These are phyloP conservation scores for Antheraea assamensis DNA, from an alignment of 2,888 invertebrate species.

Conservation along the genomic window DNA sequence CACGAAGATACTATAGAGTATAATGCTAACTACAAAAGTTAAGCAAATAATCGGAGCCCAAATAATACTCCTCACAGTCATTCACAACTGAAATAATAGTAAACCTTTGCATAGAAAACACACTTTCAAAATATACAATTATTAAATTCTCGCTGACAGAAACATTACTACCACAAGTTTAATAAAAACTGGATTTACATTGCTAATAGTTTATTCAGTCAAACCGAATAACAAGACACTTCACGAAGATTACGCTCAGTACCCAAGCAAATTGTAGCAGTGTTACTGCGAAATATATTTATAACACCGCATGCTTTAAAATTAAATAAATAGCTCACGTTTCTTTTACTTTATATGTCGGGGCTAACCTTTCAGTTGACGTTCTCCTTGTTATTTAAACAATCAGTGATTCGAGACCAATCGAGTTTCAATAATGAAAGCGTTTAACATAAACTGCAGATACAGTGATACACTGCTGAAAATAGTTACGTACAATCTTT, in stretches of 20 bases:
- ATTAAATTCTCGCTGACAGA: background rate
- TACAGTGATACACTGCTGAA: too few relatives aligned
- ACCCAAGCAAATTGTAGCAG: slow-evolving; percentile 32
- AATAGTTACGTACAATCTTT: too few relatives aligned
- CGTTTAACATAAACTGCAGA: too few relatives aligned
- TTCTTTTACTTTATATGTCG: background rate
- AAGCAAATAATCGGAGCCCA: background rate
- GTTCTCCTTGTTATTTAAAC: too few relatives aligned
- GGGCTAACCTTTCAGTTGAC: too few relatives aligned
- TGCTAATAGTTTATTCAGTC: slow-evolving; percentile 24
- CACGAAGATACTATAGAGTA: background rate
- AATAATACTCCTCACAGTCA: too few relatives aligned
- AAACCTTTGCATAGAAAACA: background rate
- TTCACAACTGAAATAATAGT: background rate
- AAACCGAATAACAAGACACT: slow-evolving; percentile 26
- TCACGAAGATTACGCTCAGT: slow-evolving; percentile 23
- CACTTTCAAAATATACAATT: background rate
- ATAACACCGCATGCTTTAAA: too few relatives aligned
- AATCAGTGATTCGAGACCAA: too few relatives aligned
- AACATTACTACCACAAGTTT: background rate
- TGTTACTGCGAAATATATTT: slow-evolving; percentile 33
- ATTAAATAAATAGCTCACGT: background rate
- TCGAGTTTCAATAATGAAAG: too few relatives aligned
- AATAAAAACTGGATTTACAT: slow-evolving; percentile 15
- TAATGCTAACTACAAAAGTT: background rate